Evolutionary conservation across 2,797 vertebrate species (phyloP), one percentile per base, ranked within the genome.

Genomic region (Neomorphus geoffroyi): DNA sequence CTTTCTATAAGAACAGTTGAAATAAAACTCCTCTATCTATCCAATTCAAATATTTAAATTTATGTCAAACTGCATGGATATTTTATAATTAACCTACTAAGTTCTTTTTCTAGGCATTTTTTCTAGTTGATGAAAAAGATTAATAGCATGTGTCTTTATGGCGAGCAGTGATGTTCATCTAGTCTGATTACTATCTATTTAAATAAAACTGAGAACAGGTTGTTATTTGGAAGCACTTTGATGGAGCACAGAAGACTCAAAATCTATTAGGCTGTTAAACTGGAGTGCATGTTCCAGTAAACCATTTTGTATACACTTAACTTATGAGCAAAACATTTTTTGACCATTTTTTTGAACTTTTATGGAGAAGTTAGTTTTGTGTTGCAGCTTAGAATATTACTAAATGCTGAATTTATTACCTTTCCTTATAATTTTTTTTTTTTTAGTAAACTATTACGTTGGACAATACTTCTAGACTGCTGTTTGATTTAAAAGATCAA

Each of bases 401-500:
- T 81, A 71, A 93, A 75, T 89, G 48, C 75, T 92, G 61, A 94
- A 96, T 94, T 96, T 46, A 91, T 97, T 94, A 88, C 74, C 93
- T 97, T 94, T 88, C 81, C 73, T 88, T 91, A 66, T 90, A 80
- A 96, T 97, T 4, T 72, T 69, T 17, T 18, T 81, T 60, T 45
- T 60, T 45, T 85, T 51, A 87, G 35, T 13, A 58, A 75, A 58
- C 79, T 78, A 50, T 95, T 96, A 46, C 90, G 78, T 93, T 95
- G 77, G 43, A 75, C 64, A 93, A 72, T 85, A 78, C 75, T 35
- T 93, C 50, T 86, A 64, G 30, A 65, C 83, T 94, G 94, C 90
- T 97, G 62, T 97, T 96, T 96, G 94, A 95, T 96, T 97, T 92
- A n/a, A 92, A 94, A 97, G 95, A 97, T 97, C 96, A 98, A 97